These are phyloP conservation scores for Alauda arvensis DNA, from an alignment of 2,797 vertebrate species.

Conservation along the genomic window DNA sequence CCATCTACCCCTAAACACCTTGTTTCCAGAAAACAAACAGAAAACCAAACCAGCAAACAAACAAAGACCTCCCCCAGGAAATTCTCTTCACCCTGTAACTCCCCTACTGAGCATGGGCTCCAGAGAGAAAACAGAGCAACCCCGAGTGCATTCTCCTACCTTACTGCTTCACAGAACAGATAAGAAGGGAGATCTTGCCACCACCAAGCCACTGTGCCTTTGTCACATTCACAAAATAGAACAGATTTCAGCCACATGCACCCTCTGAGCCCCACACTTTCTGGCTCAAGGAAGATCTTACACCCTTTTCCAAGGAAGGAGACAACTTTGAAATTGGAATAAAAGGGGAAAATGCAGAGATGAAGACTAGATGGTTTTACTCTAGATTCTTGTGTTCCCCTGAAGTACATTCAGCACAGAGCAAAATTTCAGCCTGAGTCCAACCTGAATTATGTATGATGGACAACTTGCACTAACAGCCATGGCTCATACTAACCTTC, in stretches of 20 bases:
- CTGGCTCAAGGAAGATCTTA: background rate
- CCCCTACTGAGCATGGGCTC: background rate
- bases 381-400: background rate
- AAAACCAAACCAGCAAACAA: background rate
- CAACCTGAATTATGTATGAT: background rate
- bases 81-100: background rate
- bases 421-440: background rate
- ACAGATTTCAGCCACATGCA: background rate
- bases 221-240: background rate
- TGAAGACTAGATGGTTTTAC: background rate
- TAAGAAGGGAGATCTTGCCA: background rate
- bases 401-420: background rate
- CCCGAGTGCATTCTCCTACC: background rate
- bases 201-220: background rate
- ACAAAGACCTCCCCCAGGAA: background rate
- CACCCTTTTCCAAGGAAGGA: background rate
- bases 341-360: background rate
- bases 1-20: background rate
- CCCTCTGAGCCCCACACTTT: rapidly evolving
- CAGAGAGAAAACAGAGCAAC: background rate
- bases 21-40: background rate
- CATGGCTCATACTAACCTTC: constrained; percentile 78
- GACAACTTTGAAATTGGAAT: background rate
- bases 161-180: background rate
- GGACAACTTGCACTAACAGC: background rate